Percentiles rank a stretch among this genome's conserved stretches.
These are phyloP conservation scores for Holacanthus passer DNA, from an alignment of 2,113 vertebrate genomes.

Conservation along the genomic window DNA sequence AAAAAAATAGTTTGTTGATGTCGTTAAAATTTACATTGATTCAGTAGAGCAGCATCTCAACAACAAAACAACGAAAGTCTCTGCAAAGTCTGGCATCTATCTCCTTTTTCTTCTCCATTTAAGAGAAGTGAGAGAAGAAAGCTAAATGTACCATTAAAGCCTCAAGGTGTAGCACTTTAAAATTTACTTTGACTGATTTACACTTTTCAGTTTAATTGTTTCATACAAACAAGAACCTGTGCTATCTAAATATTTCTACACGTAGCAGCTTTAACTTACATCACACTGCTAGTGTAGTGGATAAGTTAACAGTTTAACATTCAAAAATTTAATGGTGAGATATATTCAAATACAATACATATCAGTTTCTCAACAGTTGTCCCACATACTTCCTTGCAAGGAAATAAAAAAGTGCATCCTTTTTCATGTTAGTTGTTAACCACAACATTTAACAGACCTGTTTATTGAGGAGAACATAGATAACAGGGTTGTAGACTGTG, in stretches of 20 bases:
- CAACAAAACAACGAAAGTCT: background rate
- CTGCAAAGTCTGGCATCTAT: background rate
- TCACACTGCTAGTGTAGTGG: no score
- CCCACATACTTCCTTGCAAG: background rate
- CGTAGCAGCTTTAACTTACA: background rate
- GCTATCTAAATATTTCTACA: background rate
- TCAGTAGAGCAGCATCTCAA: background rate
- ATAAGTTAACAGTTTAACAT: background rate
- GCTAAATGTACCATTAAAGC: background rate
- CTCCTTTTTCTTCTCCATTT: background rate
- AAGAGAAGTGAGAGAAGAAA: background rate
- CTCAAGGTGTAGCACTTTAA: background rate
- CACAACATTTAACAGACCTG: conserved; percentile 65
- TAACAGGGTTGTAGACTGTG: conserved; percentile 84
- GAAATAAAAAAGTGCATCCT: background rate
- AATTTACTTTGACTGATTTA: background rate
- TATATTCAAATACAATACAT: background rate
- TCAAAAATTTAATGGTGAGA: background rate
- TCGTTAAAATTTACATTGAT: background rate
- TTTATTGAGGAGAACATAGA: conserved; percentile 85
- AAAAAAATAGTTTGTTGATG: background rate
- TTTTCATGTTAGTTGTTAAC: background rate
- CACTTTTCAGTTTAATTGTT: background rate
- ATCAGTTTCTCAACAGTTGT: background rate
- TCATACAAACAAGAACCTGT: background rate